Base-by-base conservation (phyloP, 2,797 vertebrate species). In the Gobionotothen gibberifrons region DNA sequence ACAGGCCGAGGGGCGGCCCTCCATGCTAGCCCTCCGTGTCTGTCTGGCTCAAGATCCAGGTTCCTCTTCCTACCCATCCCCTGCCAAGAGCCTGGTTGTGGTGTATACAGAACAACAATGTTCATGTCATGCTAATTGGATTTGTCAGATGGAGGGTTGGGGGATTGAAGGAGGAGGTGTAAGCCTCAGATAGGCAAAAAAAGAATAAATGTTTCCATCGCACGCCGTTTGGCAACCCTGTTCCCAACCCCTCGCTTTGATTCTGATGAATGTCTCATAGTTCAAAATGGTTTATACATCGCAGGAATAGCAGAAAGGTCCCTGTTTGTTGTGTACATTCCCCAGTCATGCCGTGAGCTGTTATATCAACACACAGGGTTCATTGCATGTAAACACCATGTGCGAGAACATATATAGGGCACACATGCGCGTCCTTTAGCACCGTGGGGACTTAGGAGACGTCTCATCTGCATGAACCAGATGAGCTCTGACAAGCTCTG, bases 111-210 rank as follows among this genome's bases (percentile, higher is more conserved):
- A 80, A 52, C 81, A 78, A 64, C 79, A 69, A 84, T 84, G 68
- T 74, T 83, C 76, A 74, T 85, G 81, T 89, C 78, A 63, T 46
- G 59, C 63, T 88, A 88, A 92, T 87, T 78, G 83, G 84, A 89
- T 89, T 87, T 89, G 85, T 87, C 90, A 83, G 83, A 79, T 60
- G 66, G 79, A 68, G 74, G 64, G 69, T 54, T 76, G 68, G 75
- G 76, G 72, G 76, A 78, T 70, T 73, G 77, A 64, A 49, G 48
- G 77, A 77, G 70, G 85, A 79, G 74, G 78, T 79, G 68, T 73
- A 80, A 83, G 74, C 68, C 57, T 79, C 43, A 72, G 77, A 84
- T 89, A 83, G 81, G 69, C 72, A 82, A 87, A 72, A 81, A 79
- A 74, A 79, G 6, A 83, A 84, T 78, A 56, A 4, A 69, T 85